Evolutionary conservation across 2,888 invertebrate genomes (phyloP).

Genomic region (Poecilus cupreus): DNA sequence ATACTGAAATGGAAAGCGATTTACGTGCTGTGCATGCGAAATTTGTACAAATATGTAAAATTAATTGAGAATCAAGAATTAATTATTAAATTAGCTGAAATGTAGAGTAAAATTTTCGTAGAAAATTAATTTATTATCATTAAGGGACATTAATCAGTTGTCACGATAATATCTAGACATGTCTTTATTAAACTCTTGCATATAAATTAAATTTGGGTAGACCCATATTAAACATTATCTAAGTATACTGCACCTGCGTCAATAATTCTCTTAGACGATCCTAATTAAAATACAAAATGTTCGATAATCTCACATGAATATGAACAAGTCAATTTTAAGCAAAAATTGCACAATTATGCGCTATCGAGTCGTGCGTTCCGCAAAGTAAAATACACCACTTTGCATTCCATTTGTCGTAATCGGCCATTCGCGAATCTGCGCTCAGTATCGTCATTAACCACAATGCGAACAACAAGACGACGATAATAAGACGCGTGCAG

Average conservation of each 20-base stretch:
- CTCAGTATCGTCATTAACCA: constrained; percentile 18
- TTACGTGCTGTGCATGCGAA: neutral
- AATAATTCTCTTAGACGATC: neutral
- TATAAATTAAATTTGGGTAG: constrained; percentile 36
- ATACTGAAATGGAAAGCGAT: neutral
- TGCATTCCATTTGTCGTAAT: constrained; percentile 44
- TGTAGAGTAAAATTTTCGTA: constrained; percentile 5
- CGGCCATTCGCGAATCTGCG: neutral
- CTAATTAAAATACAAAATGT: neutral
- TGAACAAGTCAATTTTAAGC: neutral
- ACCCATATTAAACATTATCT: constrained; percentile 6
- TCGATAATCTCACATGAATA: neutral
- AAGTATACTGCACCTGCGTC: constrained; percentile 14
- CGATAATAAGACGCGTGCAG: constrained; percentile 35
- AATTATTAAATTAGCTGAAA: constrained; percentile 24
- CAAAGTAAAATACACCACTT: constrained; percentile 33
- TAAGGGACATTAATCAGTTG: constrained; percentile 11
- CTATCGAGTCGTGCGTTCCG: neutral
- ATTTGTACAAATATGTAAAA: neutral
- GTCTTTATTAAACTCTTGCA: constrained; percentile 23
- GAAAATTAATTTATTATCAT: neutral
- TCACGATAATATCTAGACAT: constrained; percentile 24
- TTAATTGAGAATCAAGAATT: neutral
- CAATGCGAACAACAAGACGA: constrained; percentile 10
- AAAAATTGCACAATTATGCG: constrained; percentile 9